These are phyloP conservation scores for Gandaritis pyraliata DNA, from an alignment of 2,888 invertebrate genomes.

Conservation along the genomic window DNA sequence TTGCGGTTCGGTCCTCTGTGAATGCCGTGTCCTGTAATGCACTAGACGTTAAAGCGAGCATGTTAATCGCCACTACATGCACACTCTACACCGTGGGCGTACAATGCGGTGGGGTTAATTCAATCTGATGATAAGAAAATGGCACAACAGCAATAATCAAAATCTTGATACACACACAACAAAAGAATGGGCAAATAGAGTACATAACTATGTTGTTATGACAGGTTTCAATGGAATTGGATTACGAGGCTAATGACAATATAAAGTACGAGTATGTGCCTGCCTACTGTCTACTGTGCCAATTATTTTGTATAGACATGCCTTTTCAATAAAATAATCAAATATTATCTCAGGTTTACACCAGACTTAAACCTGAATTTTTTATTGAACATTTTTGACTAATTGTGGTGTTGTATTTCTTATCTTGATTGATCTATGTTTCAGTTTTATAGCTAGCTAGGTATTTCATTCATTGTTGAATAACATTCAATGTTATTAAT, in stretches of 20 bases:
- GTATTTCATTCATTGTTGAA: background rate
- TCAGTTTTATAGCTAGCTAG: background rate
- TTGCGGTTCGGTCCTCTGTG: slow-evolving; percentile 87
- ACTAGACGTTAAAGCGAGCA: slow-evolving; percentile 80
- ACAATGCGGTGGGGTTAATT: slow-evolving; percentile 54
- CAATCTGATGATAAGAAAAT: slow-evolving; percentile 26
- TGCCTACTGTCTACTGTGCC: slow-evolving; percentile 3
- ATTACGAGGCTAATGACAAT: slow-evolving; percentile 2
- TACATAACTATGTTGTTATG: slow-evolving; percentile 12
- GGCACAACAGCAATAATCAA: slow-evolving; percentile 33
- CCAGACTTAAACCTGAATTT: background rate
- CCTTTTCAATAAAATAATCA: too few species aligned
- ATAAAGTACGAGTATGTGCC: background rate
- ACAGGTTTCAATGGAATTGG: slow-evolving; percentile 4
- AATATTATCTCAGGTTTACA: too few species aligned
- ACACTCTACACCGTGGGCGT: slow-evolving; percentile 58
- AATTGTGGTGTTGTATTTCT: background rate
- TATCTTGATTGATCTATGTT: slow-evolving; percentile 6
- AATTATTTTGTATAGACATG: background rate
- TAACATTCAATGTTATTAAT: slow-evolving; percentile 1
- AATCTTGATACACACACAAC: slow-evolving; percentile 25
- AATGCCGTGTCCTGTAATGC: slow-evolving; percentile 89
- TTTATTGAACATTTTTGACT: background rate
- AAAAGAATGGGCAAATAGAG: slow-evolving; percentile 1
- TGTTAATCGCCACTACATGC: slow-evolving; percentile 81